Evolutionary conservation across 2,888 invertebrate species (phyloP).

Genomic region (Caenorhabditis plicata): DNA sequence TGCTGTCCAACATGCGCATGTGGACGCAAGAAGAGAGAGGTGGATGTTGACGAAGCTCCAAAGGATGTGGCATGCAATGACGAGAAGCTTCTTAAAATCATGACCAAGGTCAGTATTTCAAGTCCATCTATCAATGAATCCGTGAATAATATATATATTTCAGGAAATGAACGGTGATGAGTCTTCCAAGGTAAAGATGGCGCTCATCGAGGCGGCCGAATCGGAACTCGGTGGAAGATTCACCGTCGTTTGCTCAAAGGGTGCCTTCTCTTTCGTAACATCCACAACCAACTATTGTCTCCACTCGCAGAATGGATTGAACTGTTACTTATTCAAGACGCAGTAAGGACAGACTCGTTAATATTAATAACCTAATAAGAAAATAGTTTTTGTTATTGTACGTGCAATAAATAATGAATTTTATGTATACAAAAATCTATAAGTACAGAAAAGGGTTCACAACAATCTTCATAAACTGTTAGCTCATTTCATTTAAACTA

Average conservation of each 20-base stretch:
- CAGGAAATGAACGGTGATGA: constrained; percentile 29
- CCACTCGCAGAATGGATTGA: constrained; percentile 28
- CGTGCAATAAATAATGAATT: not conserved
- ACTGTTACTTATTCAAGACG: constrained; percentile 30
- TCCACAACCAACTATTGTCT: constrained; percentile 46
- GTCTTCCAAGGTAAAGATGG: constrained; percentile 22
- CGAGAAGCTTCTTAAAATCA: constrained; percentile 15
- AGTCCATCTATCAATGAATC: not conserved
- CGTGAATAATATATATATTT: not conserved
- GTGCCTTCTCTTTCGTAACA: constrained; percentile 48
- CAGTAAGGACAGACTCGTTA: too few species aligned
- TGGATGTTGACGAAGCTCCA: constrained; percentile 11
- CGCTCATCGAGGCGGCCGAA: constrained; percentile 30
- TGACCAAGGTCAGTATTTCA: constrained; percentile 12
- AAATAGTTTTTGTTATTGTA: not conserved
- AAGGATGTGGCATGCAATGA: constrained; percentile 28
- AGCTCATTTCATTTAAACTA: too few species aligned
- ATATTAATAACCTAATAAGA: too few species aligned
- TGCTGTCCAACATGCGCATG: constrained; percentile 46
- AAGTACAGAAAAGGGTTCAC: not conserved
- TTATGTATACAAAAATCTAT: not conserved
- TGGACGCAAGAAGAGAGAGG: constrained; percentile 50
- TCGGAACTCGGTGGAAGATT: constrained; percentile 47
- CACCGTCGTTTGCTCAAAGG: constrained; percentile 51
- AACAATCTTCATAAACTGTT: too few species aligned